Base-by-base conservation (phyloP, 2,888 invertebrate species). In the Lordiphosa fenestrarum region DNA sequence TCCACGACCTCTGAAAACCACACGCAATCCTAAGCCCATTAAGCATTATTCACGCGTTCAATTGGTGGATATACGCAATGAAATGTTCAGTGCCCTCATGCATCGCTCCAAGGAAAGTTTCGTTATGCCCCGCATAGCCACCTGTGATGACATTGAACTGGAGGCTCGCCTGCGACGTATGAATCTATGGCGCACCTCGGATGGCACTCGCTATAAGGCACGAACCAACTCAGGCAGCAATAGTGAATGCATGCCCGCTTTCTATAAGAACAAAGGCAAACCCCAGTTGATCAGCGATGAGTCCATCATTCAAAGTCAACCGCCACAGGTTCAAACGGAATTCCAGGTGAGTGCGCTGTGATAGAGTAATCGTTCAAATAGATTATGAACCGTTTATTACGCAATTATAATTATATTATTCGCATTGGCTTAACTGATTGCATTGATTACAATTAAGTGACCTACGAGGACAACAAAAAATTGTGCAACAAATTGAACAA, bases 211-310 rank as follows among this genome's bases (percentile, higher is more conserved):
- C 12, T 63, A 58, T 19, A 44, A 64, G 33, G 5, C 68, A 2
- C 53, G 42, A 6, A 30, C 49, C 6, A 52, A 25, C 37, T 39
- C 39, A 6, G 42, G 13, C n/a, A 35, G 48, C 37, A 69, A 56
- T 13, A 80, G 84, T 38, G 87, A 86, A 51, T 76, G 88, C 65
- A 88, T 88, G 88, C 88, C 88, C 1, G 84, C 86, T 2, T 88
- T 88, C 58, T 84, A 66, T 25, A 88, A 86, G 53, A 88, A 88
- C 19, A 88, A 86, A 68, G 60, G 50, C 23, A 75, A 78, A n/a
- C 66, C 69, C 6, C 72, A 70, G 7, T 37, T 70, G 12, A 70
- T 78, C 37, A 69, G 73, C 42, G 87, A 87, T 54, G 86, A 87
- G 37, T 87, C 87, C 3, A 87, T 87, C 47, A 87, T 87, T 39